A percentile compares a stretch with the other conserved stretches of the same genome.
These are phyloP conservation scores for Piaya cayana DNA, from an alignment of 2,113 vertebrate genomes.

Conservation along the genomic window DNA sequence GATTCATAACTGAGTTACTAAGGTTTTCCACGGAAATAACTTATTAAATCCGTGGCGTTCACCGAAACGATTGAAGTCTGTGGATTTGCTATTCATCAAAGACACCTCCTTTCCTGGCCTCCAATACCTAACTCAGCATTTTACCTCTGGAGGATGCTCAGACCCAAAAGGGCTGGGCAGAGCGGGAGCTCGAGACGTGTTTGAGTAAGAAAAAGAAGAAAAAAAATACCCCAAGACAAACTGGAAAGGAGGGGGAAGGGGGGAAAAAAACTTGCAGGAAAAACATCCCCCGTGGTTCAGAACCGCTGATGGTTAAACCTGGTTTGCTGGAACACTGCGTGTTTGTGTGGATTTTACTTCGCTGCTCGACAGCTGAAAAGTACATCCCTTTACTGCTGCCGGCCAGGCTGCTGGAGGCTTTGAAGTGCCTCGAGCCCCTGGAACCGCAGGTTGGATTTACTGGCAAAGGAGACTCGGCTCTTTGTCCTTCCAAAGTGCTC, in stretches of 20 bases:
- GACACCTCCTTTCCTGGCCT: conserved; percentile 25
- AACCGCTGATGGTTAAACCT: conserved; percentile 51
- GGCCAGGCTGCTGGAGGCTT: conserved; percentile 2
- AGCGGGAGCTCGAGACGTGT: neutral
- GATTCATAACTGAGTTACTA: conserved; percentile 76
- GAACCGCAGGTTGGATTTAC: conserved; percentile 16
- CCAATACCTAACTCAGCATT: conserved; percentile 52
- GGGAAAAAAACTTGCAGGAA: neutral
- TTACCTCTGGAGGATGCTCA: conserved; percentile 26
- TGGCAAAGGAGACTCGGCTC: conserved; percentile 24
- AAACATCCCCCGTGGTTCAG: neutral
- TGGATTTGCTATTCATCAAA: conserved; percentile 72
- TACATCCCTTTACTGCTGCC: conserved; percentile 7
- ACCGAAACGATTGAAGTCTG: conserved; percentile 67
- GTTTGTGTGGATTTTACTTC: conserved; percentile 48
- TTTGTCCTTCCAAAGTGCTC: conserved; percentile 1
- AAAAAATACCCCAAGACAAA: neutral
- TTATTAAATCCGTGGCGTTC: conserved; percentile 76
- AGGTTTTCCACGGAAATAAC: conserved; percentile 84
- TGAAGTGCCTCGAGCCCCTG: conserved; percentile 45
- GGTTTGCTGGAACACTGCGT: conserved; percentile 50
- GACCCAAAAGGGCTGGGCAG: neutral
- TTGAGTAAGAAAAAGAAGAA: neutral
- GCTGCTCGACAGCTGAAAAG: neutral
- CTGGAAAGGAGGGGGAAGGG: neutral